A percentile compares a stretch with the other conserved stretches of the same genome.
These are phyloP conservation scores for Globodera ellingtonae DNA, from an alignment of 1,140 invertebrate species.

Conservation along the genomic window DNA sequence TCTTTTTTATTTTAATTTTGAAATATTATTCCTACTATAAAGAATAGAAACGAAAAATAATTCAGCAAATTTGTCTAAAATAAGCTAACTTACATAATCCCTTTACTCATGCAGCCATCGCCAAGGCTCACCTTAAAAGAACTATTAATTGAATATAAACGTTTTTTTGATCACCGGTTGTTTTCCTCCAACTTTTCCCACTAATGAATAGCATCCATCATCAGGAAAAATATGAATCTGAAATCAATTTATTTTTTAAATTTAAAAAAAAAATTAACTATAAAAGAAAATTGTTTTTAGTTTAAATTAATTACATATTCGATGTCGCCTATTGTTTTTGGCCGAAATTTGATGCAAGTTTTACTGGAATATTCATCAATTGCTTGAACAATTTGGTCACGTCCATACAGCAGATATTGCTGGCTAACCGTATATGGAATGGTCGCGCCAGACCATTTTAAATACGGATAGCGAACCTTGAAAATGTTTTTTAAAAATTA, in stretches of 20 bases:
- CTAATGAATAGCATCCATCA: conserved; percentile 63
- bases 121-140: conserved; percentile 59
- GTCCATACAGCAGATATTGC: conserved; percentile 46
- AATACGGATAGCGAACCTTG: conserved; percentile 49
- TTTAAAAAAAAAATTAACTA: too few relatives aligned
- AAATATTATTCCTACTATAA: too few relatives aligned
- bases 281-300: conserved; percentile 17
- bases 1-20: conserved; percentile 30
- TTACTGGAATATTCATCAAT: conserved; percentile 58
- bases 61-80: too few relatives aligned
- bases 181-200: conserved; percentile 67
- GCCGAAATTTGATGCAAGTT: conserved; percentile 61
- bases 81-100: conserved; percentile 64
- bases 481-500: conserved; percentile 49
- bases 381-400: conserved; percentile 58
- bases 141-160: neutral
- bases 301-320: conserved; percentile 28
- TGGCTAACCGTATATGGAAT: conserved; percentile 42
- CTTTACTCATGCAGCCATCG: conserved; percentile 73
- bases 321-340: conserved; percentile 52
- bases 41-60: too few relatives aligned
- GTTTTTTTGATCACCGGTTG: conserved; percentile 49
- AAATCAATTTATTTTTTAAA: neutral
- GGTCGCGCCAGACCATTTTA: conserved; percentile 16
- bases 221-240: conserved; percentile 63